phyloP scores from a whole-genome alignment of 2,113 vertebrate genomes.

The Albula goreensis region DNA sequence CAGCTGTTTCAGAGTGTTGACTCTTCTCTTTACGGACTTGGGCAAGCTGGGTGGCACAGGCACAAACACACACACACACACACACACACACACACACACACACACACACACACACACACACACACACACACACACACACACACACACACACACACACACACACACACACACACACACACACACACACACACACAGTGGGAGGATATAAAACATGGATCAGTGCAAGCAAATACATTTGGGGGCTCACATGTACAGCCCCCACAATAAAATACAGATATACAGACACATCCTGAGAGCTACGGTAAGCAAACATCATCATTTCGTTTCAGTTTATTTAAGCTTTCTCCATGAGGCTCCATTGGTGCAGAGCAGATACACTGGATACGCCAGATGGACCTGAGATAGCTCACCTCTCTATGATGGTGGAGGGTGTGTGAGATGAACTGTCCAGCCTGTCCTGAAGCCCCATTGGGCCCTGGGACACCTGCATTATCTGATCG shows the following conservation, averaged over 20 bases:
- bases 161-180: not conserved
- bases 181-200: too few species aligned
- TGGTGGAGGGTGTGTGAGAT: slow-evolving; percentile 44
- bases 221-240: too few species aligned
- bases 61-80: too few species aligned
- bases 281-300: not conserved
- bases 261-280: not conserved
- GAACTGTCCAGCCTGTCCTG: slow-evolving; percentile 51
- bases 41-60: slow-evolving; percentile 72
- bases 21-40: slow-evolving; percentile 90
- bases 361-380: not conserved
- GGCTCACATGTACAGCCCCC: too few species aligned
- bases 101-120: not conserved
- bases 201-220: not conserved
- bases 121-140: not conserved
- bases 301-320: not conserved
- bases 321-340: not conserved
- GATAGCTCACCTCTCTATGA: slow-evolving; percentile 46
- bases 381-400: too few species aligned
- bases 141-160: too few species aligned
- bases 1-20: slow-evolving; percentile 91
- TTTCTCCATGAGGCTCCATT: not conserved
- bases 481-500: slow-evolving; percentile 47
- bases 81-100: slow-evolving; percentile 5
- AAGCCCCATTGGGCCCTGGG: slow-evolving; percentile 45